Base-by-base conservation (phyloP, 1,140 invertebrate species). In the Episyrphus balteatus region DNA sequence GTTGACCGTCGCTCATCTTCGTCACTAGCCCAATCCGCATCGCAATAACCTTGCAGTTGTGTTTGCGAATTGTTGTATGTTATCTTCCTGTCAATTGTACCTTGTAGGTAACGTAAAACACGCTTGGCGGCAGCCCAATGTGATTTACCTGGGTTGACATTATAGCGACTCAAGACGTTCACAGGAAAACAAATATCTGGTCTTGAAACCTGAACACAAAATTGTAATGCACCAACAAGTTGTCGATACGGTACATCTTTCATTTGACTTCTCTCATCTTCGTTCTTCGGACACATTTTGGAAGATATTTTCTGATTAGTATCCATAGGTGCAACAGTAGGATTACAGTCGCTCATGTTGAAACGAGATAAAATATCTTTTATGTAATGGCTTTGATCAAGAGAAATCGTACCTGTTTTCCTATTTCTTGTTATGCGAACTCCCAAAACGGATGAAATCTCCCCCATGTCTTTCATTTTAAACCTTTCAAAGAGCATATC, bases 161-260 rank as follows among this genome's bases (percentile, higher is more conserved):
- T 44, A 49, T 60, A 67, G 45, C 46, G 15, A 49, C 50, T 55
- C 8, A 61, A 48, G 1, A 32, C 36, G 31, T 51, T 58, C 2
- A 59, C 60, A 2, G 60, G 51, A 53, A 55, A 67, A 10, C 53
- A 6, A 12, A 72, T 62, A 49, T 72, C 64, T 17, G 68, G 68
- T 51, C 68, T 52, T 6, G 66, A 66, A 30, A 40, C 55, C 1
- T 51, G 17, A 0, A 61, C 31, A 1, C 64, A 12, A 42, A 67
- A 71, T 41, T 69, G 50, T 7, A 72, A 47, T 1, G 55, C 37
- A 12, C 69, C 62, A 2, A 70, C 14, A 3, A 30, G 19, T 39
- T 46, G 33, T 31, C 32, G 18, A 31, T 10, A 61, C 14, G 49
- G 48, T 51, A 47, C 51, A 54, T 46, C 59, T 43, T 51, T 43